Evolutionary conservation across 2,113 vertebrate genomes (phyloP).

Genomic region (Motacilla tschutschensis): DNA sequence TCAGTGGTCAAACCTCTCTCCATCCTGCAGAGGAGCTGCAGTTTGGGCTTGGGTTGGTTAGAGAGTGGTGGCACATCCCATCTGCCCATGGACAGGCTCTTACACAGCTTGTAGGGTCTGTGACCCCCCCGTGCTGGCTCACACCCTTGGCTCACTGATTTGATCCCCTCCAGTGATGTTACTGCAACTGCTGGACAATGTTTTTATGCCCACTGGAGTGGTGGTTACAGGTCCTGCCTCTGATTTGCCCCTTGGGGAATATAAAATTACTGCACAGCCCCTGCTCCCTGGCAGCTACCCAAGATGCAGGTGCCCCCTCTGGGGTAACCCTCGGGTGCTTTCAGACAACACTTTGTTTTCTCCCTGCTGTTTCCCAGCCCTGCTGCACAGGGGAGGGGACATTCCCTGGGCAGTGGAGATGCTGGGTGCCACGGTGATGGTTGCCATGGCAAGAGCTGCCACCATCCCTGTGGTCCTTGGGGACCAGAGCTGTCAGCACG

Average conservation of each 20-base stretch:
- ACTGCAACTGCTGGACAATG: neutral
- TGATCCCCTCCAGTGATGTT: neutral
- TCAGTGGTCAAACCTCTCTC: neutral
- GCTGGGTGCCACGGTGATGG: neutral
- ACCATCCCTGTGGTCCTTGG: accelerated
- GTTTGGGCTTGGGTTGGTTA: neutral
- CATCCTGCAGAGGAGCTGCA: neutral
- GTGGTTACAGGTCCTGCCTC: neutral
- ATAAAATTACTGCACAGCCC: neutral
- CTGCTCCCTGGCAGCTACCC: neutral
- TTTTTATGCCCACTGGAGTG: neutral
- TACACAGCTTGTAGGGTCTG: accelerated
- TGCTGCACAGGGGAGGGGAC: neutral
- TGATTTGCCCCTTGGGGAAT: neutral
- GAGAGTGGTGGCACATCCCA: neutral
- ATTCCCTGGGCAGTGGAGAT: neutral
- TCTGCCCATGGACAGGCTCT: accelerated
- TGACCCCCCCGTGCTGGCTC: neutral
- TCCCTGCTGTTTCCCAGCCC: neutral
- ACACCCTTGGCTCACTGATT: too few relatives aligned
- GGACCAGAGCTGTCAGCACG: neutral
- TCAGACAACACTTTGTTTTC: neutral
- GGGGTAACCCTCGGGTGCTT: accelerated
- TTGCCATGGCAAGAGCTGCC: slow-evolving; percentile 37
- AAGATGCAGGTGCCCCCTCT: neutral